Conservation (phyloP, 2,113 vertebrate genomes). For the Atrichornis clamosus region DNA sequence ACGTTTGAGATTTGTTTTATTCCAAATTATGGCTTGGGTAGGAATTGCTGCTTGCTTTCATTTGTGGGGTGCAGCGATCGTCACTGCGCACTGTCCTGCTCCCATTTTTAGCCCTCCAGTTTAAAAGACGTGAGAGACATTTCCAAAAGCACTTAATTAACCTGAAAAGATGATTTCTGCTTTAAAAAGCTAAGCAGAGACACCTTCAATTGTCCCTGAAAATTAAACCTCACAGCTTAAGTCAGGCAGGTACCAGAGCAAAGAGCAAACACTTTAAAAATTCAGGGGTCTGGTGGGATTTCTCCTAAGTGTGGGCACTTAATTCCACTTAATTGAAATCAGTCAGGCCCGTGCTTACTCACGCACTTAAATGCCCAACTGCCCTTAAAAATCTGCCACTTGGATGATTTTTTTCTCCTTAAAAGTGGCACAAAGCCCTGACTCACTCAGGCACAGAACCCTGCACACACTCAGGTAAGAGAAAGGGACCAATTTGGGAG, state of each 20-base stretch:
- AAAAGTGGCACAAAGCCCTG: not conserved
- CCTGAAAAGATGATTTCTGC: not conserved
- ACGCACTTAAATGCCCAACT: not conserved
- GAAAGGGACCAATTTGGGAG: not conserved
- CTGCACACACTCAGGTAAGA: not conserved
- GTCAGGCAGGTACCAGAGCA: not conserved
- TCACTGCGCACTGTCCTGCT: rapidly evolving
- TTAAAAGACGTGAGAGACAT: not conserved
- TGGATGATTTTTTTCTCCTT: no score
- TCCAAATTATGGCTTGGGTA: not conserved
- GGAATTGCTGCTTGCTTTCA: not conserved
- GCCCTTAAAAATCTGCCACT: not conserved
- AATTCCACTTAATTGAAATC: not conserved
- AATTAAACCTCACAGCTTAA: not conserved
- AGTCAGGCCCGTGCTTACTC: not conserved
- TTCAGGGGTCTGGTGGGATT: not conserved
- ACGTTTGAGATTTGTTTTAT: not conserved
- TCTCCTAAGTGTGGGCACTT: not conserved
- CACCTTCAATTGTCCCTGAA: not conserved
- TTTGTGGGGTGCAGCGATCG: not conserved
- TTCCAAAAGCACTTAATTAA: not conserved
- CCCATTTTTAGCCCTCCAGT: not conserved
- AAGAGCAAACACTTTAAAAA: not conserved
- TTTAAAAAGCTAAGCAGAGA: not conserved
- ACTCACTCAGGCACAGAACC: not conserved